Evolutionary conservation across 2,113 vertebrate species (phyloP).

Genomic region (Plestiodon gilberti): DNA sequence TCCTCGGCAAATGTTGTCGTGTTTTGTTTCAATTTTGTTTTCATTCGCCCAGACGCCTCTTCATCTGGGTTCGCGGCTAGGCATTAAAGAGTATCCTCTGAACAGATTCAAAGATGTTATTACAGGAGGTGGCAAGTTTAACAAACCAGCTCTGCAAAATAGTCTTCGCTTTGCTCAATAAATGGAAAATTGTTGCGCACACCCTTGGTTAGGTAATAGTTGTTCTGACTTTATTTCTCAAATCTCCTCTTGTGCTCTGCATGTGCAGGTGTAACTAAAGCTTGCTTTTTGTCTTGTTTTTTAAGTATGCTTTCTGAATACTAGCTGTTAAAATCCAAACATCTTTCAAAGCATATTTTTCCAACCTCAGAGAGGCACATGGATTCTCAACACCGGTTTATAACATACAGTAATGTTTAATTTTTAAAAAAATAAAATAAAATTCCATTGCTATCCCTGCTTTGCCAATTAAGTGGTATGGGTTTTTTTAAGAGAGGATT

Average conservation of each 20-base stretch:
- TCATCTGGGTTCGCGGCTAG: slow-evolving; percentile 52
- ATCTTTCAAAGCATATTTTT: slow-evolving; percentile 40
- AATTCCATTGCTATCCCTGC: too few relatives aligned
- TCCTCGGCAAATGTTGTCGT: slow-evolving; percentile 37
- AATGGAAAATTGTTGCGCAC: slow-evolving; percentile 54
- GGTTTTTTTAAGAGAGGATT: background rate
- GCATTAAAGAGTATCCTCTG: slow-evolving; percentile 66
- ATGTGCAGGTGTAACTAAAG: slow-evolving; percentile 1
- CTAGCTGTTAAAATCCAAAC: slow-evolving; percentile 47
- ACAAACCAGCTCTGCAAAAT: slow-evolving; percentile 64
- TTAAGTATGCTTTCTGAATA: slow-evolving; percentile 45
- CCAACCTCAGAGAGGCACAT: background rate
- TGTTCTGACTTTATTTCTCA: slow-evolving; percentile 58
- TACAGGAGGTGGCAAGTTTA: slow-evolving; percentile 63
- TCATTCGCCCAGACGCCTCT: slow-evolving; percentile 49
- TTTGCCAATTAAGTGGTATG: too few relatives aligned
- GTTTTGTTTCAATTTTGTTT: slow-evolving; percentile 28
- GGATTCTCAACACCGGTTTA: too few relatives aligned
- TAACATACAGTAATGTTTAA: too few relatives aligned
- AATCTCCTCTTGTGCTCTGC: slow-evolving; percentile 35
- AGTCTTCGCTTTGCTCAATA: slow-evolving; percentile 56
- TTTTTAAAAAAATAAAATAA: too few relatives aligned
- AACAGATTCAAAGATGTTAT: slow-evolving; percentile 58
- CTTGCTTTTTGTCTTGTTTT: slow-evolving; percentile 22
- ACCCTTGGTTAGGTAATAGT: slow-evolving; percentile 52